Evolutionary conservation across 2,113 vertebrate genomes (phyloP), one percentile per base, ranked within the genome.

Genomic region (Ondatra zibethicus): DNA sequence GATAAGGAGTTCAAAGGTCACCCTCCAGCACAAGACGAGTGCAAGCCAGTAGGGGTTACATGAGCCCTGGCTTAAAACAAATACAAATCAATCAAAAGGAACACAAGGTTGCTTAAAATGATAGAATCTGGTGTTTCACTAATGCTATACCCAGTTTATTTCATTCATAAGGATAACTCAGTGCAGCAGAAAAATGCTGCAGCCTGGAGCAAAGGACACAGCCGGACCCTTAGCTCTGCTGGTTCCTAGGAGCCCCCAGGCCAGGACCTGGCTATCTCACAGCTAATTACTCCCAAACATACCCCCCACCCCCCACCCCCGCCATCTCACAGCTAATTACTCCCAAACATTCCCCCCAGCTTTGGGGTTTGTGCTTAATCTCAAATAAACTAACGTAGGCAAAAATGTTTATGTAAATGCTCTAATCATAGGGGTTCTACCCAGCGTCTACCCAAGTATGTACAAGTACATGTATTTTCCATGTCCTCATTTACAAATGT

Each of bases 101-200:
- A 90, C n/a, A 33, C 42, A 84, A 92, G 29, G 91, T 68, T 92
- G 73, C 85, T 65, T 78, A 93, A 94, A 88, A 89, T n/a, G 52
- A 65, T 58, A 92, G 3, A 77, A 27, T 55, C 14, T 63, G 4
- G 19, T 31, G 33, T 65, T 91, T 70, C 84, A 86, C 55, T 36
- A 63, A 73, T 19, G 42, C 8, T 36, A 45, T 31, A 31, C 31
- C n/a, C 55, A 61, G 58, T 39, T 1, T 58, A 7, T 58, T 77
- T 70, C 27, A 63, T 14, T n/a, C 72, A 42, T 58, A 36, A 92
- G 84, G 47, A 21, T 29, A 65, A 33, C 0, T 39, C 0, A 77
- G 52, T 7, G 1, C 1, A 14, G 50, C 10, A 82, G 58, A 81
- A 72, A 95, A 77, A 80, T 27, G 2, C 13, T 72, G 10, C 36